These are phyloP conservation scores for Stomatorhinus walkeri DNA, from an alignment of 2,797 vertebrate species.

Conservation along the genomic window DNA sequence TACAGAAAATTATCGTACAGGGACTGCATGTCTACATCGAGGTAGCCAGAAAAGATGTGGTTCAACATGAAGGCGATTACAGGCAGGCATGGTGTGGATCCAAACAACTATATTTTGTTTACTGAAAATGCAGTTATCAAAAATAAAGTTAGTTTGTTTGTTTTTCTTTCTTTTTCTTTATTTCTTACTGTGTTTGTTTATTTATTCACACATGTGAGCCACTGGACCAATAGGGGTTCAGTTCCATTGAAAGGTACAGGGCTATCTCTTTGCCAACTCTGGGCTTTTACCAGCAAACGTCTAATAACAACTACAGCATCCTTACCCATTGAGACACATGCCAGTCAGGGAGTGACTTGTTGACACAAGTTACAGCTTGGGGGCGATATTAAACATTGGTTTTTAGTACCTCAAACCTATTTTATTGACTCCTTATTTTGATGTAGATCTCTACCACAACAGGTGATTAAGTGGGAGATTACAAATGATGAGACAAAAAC, in stretches of 20 bases:
- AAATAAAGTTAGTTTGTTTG: background rate
- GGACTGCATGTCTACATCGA: background rate
- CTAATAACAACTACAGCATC: background rate
- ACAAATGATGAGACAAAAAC: background rate
- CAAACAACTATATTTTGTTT: background rate
- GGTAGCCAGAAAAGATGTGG: background rate
- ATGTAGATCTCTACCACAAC: background rate
- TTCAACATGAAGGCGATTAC: background rate
- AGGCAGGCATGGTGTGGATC: background rate
- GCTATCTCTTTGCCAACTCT: background rate
- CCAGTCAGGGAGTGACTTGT: background rate
- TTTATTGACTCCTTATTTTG: background rate
- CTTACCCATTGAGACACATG: background rate
- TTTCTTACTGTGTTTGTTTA: background rate
- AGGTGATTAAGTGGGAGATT: background rate
- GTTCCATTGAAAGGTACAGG: background rate
- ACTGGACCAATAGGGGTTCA: background rate
- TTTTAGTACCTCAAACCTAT: background rate
- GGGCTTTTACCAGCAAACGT: background rate
- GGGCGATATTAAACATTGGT: background rate
- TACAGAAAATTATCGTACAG: background rate
- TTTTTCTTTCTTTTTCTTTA: background rate
- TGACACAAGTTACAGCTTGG: background rate
- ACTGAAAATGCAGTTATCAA: background rate
- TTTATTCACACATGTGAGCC: background rate